Base-by-base conservation (phyloP, 2,797 vertebrate genomes). In the Phoebastria nigripes region DNA sequence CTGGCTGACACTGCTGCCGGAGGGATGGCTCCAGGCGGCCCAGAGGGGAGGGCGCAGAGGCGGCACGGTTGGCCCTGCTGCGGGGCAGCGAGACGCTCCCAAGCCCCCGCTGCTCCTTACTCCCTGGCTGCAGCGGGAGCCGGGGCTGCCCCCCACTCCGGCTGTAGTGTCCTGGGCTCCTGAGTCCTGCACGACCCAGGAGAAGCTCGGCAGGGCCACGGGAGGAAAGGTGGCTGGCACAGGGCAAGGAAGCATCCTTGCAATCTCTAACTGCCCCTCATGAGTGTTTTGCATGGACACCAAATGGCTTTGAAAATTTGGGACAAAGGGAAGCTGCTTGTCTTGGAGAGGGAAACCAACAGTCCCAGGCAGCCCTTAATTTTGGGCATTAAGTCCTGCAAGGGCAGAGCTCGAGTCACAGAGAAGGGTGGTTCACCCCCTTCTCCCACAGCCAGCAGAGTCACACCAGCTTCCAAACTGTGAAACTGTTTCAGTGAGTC, bases 81-180 rank as follows among this genome's bases (percentile, higher is more conserved):
- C 3, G 3, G 74, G 54, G 11, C 51, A 1, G 33, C 1, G 15
- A 11, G 44, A 7, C 6, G 1, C 29, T 39, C 49, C 71, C 26
- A 9, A 14, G 9, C 24, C 81, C 11, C 3, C 1, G 21, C n/a
- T 63, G 44, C 8, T n/a, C 26, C 55, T 21, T 3, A 1, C 9
- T 78, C 15, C 8, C 24, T 1, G 19, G 46, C 59, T 21, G 31
- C 26, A 1, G 5, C 8, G 5, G 24, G 24, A 25, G 12, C 17
- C 0, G 2, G n/a, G 62, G 42, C 35, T 83, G 65, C 10, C 15
- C 3, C 37, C 8, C 0, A 3, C n/a, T 77, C 55, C 1, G 3
- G 35, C 51, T 70, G 12, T 1, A 0, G 16, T 1, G 0, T 26
- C 46, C 87, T 15, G 62, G 47, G 65, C 44, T 85, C 41, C 56